phyloP scores from a whole-genome alignment of 1,140 invertebrate genomes.

The Tetragnatha versicolor region DNA sequence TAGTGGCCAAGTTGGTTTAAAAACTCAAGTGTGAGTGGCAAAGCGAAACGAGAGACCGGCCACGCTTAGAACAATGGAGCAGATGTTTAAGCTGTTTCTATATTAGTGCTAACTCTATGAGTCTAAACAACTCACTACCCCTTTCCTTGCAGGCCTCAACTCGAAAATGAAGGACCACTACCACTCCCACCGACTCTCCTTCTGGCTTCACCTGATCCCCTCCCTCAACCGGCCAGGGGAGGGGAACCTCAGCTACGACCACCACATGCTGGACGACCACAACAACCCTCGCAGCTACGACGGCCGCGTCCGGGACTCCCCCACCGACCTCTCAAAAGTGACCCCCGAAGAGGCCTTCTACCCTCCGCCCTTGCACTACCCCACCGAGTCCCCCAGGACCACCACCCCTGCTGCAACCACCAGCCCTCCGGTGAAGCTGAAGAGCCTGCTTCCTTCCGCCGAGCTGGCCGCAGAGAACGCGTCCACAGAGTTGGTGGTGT shows the following conservation, averaged over 20 bases:
- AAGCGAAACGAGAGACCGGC: too few relatives aligned
- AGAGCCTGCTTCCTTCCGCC: neutral
- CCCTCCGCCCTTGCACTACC: conserved; percentile 17
- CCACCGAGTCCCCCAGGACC: neutral
- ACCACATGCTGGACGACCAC: conserved; percentile 82
- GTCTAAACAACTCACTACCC: too few relatives aligned
- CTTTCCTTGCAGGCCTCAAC: conserved; percentile 75
- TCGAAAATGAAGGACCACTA: conserved; percentile 93
- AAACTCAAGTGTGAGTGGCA: too few relatives aligned
- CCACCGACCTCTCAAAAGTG: neutral
- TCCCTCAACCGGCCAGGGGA: conserved; percentile 88
- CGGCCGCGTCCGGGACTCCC: conserved; percentile 57
- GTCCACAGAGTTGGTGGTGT: neutral
- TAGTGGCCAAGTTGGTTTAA: too few relatives aligned
- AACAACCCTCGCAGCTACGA: conserved; percentile 66
- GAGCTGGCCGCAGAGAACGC: conserved; percentile 1
- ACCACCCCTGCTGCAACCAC: neutral
- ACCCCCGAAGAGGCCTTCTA: conserved; percentile 27
- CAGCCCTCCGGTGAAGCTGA: conserved; percentile 24
- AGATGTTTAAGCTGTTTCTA: too few relatives aligned
- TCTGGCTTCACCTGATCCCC: conserved; percentile 95
- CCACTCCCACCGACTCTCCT: conserved; percentile 90
- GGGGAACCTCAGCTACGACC: conserved; percentile 66
- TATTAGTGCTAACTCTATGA: too few relatives aligned
- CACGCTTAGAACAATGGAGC: too few relatives aligned